Evolutionary conservation across 2,888 invertebrate species (phyloP), one percentile per base, ranked within the genome.

Genomic region (Cotesia congregata): DNA sequence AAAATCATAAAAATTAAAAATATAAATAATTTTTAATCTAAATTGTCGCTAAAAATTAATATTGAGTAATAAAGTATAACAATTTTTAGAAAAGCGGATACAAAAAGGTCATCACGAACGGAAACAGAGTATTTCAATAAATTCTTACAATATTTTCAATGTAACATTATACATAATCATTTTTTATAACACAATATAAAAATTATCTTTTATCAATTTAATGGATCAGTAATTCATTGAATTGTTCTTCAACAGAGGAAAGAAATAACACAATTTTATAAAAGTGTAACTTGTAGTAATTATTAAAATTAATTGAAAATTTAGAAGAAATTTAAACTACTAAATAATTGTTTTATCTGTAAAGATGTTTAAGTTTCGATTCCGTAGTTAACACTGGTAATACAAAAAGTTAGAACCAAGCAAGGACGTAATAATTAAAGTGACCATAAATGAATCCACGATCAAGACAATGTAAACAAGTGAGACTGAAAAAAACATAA

Each of bases 51-150:
- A 30, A 30, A 50, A 50, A 50, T 50, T 50, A 50, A 50, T 50
- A 50, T 12, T 50, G 50, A 12, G 50, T 12, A 50, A 50, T 12
- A 50, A 50, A 50, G 12, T 50, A 12, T 50, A 50, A 50, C 12
- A 50, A 50, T 50, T 50, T 50, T 12, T 50, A 50, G 71, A 71
- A 75, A 76, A 79, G 40, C 77, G 80, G 76, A 80, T 74, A 62
- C 75, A 75, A 74, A 72, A 78, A 79, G 79, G 80, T 77, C 77
- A 75, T 50, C 39, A 61, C 38, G 68, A 59, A 69, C 78, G 80
- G 79, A 80, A 79, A 72, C 60, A 40, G 59, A 69, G 68, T 78
- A 79, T 77, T 67, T 71, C 65, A 67, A 71, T 12, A 50, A 50
- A 50, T 12, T 12, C 6, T 4, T 50, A 4, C 50, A 50, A 12